Percentiles rank a stretch among this genome's conserved stretches.
These are phyloP conservation scores for Diorhabda sublineata DNA, from an alignment of 1,140 invertebrate genomes.

Conservation along the genomic window DNA sequence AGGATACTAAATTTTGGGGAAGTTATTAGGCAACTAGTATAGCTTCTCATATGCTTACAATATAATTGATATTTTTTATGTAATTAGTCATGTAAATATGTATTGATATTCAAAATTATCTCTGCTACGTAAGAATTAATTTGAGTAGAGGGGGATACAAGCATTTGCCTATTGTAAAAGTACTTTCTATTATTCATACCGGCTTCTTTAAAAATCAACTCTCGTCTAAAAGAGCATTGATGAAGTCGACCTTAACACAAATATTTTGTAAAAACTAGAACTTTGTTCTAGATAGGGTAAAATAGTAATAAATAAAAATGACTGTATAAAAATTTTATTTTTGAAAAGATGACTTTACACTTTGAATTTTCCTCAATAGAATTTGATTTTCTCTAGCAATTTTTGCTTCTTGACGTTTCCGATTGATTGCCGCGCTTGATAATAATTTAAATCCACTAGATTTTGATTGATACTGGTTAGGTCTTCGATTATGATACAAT, in stretches of 20 bases:
- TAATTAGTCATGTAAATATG: neutral
- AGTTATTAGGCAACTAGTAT: too few species aligned
- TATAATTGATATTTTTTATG: constrained; percentile 2
- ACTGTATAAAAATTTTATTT: constrained; percentile 9
- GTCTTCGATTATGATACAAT: constrained; percentile 27
- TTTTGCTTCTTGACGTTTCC: constrained; percentile 32
- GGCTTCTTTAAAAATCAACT: neutral
- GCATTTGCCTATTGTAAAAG: neutral
- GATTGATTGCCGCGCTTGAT: constrained; percentile 30
- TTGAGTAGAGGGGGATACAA: too few species aligned
- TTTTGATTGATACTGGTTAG: constrained; percentile 23
- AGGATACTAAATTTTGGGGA: too few species aligned
- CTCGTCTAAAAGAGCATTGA: neutral
- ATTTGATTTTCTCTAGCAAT: constrained; percentile 39
- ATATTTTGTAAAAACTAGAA: neutral
- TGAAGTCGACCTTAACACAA: neutral
- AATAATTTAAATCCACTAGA: constrained; percentile 18
- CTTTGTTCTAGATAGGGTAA: neutral
- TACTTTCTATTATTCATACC: neutral
- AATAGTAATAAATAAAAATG: neutral
- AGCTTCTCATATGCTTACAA: neutral
- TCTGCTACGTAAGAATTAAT: too few species aligned
- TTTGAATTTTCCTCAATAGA: constrained; percentile 36
- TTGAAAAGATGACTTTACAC: constrained; percentile 30
- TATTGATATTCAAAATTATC: neutral